Evolutionary conservation across 2,797 vertebrate genomes (phyloP).

Genomic region (Pseudotriccus pelzelni): DNA sequence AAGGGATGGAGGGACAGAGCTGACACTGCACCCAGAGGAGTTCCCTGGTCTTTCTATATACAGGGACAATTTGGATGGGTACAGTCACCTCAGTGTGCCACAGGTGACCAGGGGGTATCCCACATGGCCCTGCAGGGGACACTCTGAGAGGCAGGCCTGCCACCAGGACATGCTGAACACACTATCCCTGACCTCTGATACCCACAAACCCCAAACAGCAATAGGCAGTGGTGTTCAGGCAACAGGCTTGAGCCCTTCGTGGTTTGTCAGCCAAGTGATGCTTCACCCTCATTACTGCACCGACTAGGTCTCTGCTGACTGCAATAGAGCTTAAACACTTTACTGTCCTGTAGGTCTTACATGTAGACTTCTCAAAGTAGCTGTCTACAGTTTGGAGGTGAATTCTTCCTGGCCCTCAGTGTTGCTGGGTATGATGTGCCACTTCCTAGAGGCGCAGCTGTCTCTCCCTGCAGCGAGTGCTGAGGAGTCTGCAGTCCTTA

Average conservation of each 20-base stretch:
- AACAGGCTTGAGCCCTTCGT: neutral
- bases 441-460: neutral
- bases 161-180: neutral
- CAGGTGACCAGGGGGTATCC: neutral
- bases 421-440: accelerated
- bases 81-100: accelerated
- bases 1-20: neutral
- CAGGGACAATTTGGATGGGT: neutral
- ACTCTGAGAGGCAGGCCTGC: neutral
- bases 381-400: neutral
- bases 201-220: neutral
- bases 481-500: neutral
- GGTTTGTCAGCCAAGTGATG: neutral
- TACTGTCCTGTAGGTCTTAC: neutral
- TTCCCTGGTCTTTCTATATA: neutral
- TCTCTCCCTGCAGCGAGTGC: too few species aligned
- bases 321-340: neutral
- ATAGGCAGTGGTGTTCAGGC: neutral
- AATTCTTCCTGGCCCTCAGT: accelerated
- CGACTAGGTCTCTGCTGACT: neutral
- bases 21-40: neutral
- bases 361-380: neutral
- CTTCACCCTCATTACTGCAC: neutral
- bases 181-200: neutral
- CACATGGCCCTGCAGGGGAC: accelerated